These are phyloP conservation scores for Daptonema setosum DNA, from an alignment of 2,888 invertebrate genomes.

Conservation along the genomic window DNA sequence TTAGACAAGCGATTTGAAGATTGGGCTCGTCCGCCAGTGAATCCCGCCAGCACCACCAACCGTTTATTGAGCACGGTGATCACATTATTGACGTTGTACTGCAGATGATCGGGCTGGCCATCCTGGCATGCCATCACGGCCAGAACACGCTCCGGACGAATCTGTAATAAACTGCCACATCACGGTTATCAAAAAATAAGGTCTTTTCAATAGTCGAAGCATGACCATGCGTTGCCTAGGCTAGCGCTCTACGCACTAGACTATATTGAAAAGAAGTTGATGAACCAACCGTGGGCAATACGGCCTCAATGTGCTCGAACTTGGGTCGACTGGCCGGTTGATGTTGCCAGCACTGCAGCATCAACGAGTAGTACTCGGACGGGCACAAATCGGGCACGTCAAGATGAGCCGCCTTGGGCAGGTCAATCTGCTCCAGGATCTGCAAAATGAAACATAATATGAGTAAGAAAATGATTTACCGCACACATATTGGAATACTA, in stretches of 20 bases:
- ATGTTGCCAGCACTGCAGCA: conserved; percentile 90
- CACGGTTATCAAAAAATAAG: conserved; percentile 7
- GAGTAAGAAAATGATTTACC: too few relatives aligned
- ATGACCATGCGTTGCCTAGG: too few relatives aligned
- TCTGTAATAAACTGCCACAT: too few relatives aligned
- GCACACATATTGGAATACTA: too few relatives aligned
- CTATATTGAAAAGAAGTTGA: too few relatives aligned
- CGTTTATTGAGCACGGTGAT: conserved; percentile 73
- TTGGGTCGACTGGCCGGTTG: conserved; percentile 66
- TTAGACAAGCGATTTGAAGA: neutral
- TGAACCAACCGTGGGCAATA: conserved; percentile 43
- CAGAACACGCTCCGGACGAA: conserved; percentile 76
- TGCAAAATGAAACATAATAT: conserved; percentile 14
- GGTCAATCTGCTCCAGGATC: conserved; percentile 80
- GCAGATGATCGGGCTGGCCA: conserved; percentile 47
- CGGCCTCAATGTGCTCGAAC: conserved; percentile 57
- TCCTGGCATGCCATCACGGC: conserved; percentile 43
- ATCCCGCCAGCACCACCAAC: conserved; percentile 27
- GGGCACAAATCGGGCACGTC: conserved; percentile 87
- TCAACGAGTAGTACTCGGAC: conserved; percentile 64
- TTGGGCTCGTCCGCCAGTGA: neutral
- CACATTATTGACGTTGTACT: conserved; percentile 64
- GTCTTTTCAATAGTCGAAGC: neutral
- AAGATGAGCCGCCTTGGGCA: conserved; percentile 53
- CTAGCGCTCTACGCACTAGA: too few relatives aligned